phyloP scores from a whole-genome alignment of 2,797 vertebrate genomes.

The Phataginus tetradactyla region DNA sequence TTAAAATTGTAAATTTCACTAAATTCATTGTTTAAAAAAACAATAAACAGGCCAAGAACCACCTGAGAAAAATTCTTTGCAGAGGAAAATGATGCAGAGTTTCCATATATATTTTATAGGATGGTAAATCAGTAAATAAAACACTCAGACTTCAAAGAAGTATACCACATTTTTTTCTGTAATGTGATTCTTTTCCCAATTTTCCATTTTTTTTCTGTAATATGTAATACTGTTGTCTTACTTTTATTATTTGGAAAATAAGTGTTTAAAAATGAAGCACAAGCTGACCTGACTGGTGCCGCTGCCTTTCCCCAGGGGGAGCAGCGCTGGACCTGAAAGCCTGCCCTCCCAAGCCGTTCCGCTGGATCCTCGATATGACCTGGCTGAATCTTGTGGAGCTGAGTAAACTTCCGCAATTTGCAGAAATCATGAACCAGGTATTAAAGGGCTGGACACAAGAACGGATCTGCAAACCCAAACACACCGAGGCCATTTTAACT shows the following conservation, averaged over 20 bases:
- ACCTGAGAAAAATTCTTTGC: slow-evolving; percentile 26
- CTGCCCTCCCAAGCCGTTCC: slow-evolving; percentile 89
- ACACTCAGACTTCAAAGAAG: not conserved
- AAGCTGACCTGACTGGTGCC: not conserved
- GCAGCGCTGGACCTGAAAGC: slow-evolving; percentile 91
- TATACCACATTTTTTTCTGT: slow-evolving; percentile 31
- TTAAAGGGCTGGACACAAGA: not conserved
- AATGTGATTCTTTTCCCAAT: slow-evolving; percentile 12
- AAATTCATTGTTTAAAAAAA: not conserved
- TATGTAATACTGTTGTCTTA: not conserved
- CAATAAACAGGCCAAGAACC: not conserved
- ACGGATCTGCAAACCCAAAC: not conserved
- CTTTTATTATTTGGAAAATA: slow-evolving; percentile 45
- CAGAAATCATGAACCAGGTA: slow-evolving; percentile 89
- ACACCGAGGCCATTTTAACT: not conserved
- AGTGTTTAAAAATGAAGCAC: not conserved
- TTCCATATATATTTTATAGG: not conserved
- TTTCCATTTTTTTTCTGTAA: not conserved
- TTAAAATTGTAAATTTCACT: slow-evolving; percentile 1
- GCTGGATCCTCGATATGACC: slow-evolving; percentile 91
- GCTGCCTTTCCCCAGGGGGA: slow-evolving; percentile 85
- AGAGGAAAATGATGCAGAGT: not conserved
- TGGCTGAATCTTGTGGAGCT: slow-evolving; percentile 93
- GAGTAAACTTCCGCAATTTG: slow-evolving; percentile 88
- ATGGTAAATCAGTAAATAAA: slow-evolving; percentile 39